Evolutionary conservation across 2,888 invertebrate species (phyloP), one percentile per base, ranked within the genome.

Genomic region (Achlya flavicornis): DNA sequence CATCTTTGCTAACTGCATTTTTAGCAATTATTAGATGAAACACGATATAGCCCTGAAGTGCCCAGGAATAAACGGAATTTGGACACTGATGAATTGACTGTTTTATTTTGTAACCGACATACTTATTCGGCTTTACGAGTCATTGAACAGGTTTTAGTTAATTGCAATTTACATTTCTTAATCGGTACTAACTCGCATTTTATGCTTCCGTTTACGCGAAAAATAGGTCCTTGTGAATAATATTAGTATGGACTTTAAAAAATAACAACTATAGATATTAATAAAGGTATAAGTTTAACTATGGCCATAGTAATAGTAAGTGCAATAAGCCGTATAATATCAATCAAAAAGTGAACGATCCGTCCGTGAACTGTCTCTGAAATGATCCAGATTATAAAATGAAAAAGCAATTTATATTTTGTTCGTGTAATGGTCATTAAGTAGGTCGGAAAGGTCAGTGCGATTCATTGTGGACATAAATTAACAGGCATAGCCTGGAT

Each of bases 61-160:
- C 35, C 38, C n/a, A 16, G 16, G 16, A 59, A 59, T 35, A 35
- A 35, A 59, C 16, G n/a, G 11, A 59, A 35, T 38, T 16, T n/a
- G 38, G 19, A 59, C 41, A 12, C 14, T 38, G 38, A 63, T 60
- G 58, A 64, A 61, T 63, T 53, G 58, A 59, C 61, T 63, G 57
- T 43, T 64, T 60, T 46, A 62, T 63, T 64, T 61, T 64, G 63
- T 41, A 60, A 63, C 67, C 64, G 62, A 61, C 58, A 58, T 46
- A 35, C 7, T 5, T 41, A 35, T 71, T 68, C 62, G 65, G 66
- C 61, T 64, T 61, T 58, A 70, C 69, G 71, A 61, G 46, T 72
- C 69, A 69, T 64, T 67, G 65, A 65, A 63, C 61, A 59, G 61
- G 64, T 58, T 35, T 38, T 0, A 8, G 8, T 59, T 16, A 16